Evolutionary conservation across 2,888 invertebrate species (phyloP).

Genomic region (Saturnia pavonia): DNA sequence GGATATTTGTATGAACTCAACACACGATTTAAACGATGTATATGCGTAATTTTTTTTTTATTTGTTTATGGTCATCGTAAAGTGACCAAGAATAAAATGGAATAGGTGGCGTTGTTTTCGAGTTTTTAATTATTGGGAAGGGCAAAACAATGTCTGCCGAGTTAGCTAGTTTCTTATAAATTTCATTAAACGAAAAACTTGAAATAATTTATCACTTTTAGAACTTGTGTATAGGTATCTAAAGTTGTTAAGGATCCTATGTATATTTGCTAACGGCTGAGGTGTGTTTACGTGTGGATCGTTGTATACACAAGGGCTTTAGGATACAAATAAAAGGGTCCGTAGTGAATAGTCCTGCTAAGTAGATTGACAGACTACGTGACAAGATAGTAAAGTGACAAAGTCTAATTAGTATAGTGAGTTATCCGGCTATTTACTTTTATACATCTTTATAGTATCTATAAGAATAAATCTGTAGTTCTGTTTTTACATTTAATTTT

Average conservation of each 20-base stretch:
- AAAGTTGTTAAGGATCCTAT: constrained; percentile 33
- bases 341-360: constrained; percentile 69
- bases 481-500: too few species aligned
- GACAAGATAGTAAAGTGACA: constrained; percentile 58
- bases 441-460: constrained; percentile 41
- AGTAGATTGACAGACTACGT: constrained; percentile 73
- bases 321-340: constrained; percentile 68
- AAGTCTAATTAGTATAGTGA: constrained; percentile 31
- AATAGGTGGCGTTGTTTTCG: too few species aligned
- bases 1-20: too few species aligned
- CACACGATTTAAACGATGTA: too few species aligned
- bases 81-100: too few species aligned
- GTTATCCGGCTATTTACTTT: constrained; percentile 59
- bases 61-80: too few species aligned
- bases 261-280: constrained; percentile 52
- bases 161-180: neutral
- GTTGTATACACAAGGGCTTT: constrained; percentile 64
- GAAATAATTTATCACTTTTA: neutral
- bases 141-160: too few species aligned
- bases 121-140: too few species aligned
- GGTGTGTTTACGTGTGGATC: constrained; percentile 64
- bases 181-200: neutral
- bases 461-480: too few species aligned
- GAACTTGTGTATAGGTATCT: constrained; percentile 16
- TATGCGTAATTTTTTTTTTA: too few species aligned